Evolutionary conservation across 2,888 invertebrate genomes (phyloP), one percentile per base, ranked within the genome.

Genomic region (Scaptomyza flava): DNA sequence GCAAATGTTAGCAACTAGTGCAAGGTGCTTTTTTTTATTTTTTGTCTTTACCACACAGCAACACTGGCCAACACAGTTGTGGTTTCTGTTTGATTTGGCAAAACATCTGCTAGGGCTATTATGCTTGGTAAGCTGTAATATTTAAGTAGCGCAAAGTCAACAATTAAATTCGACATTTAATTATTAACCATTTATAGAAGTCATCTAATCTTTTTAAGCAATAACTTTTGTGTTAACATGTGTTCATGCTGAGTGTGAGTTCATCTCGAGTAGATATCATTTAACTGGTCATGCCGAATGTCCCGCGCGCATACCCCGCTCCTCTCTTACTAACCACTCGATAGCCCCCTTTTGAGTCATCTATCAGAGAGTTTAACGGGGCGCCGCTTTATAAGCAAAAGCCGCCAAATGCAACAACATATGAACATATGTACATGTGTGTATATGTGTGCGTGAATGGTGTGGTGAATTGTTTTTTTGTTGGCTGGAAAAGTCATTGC

Each of bases 1-100:
- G 30, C 66, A 63, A 68, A 67, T 70, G 71, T 68, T 65, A 59
- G 68, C 85, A 72, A 83, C 61, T 87, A 69, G 53, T 84, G 89
- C 82, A 82, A 82, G 82, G 89, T 82, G 82, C 67, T 82, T 82
- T 80, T 58, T 87, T 81, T 62, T 59, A 57, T 50, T 58, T 78
- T 57, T 12, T 23, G 33, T 56, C 20, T 6, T 57, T 38, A 41
- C 50, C 63, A 17, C 50, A 43, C 50, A 58, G 46, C 60, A 47
- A 62, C 75, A 72, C 57, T 68, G 38, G 30, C 42, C 63, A 34
- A 27, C 68, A 52, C 27, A 31, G 43, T 57, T 71, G 38, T 46
- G 46, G 42, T 56, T 34, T 20, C 36, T 69, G 50, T 63, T 59
- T 52, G 27, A 31, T 48, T 48, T 38, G 48, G 47, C 51, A 42